A percentile compares a stretch with the other conserved stretches of the same genome.
Evolutionary conservation across 2,797 vertebrate species (phyloP).

Genomic region (Carcharodon carcharias): DNA sequence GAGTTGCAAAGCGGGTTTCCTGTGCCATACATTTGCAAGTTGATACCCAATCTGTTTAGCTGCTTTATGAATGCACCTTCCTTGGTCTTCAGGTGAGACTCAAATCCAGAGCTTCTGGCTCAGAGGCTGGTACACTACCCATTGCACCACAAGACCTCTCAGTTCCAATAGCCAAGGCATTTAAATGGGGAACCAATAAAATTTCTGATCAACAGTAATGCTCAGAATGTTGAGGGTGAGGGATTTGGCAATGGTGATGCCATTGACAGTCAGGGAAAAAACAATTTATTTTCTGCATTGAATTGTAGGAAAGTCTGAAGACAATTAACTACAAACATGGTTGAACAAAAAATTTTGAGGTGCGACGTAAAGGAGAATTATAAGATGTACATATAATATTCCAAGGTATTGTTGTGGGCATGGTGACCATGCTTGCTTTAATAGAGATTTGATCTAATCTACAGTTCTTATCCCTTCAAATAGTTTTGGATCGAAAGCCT

Average conservation of each 20-base stretch:
- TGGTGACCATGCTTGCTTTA: neutral
- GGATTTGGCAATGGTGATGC: neutral
- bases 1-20: neutral
- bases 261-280: neutral
- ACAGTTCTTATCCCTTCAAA: neutral
- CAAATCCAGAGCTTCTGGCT: no score
- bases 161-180: neutral
- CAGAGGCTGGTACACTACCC: no score
- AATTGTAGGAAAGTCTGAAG: neutral
- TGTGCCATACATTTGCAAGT: no score
- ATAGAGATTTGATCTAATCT: neutral
- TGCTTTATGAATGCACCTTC: no score
- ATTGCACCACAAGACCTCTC: no score
- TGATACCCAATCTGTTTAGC: no score
- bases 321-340: neutral
- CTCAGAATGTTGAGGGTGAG: neutral
- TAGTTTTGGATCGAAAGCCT: neutral
- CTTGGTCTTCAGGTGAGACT: no score
- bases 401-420: neutral
- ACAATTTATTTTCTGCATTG: neutral
- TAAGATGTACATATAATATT: neutral
- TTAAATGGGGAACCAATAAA: neutral
- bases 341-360: neutral
- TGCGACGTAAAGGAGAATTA: neutral
- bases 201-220: no score